Evolutionary conservation across 2,888 invertebrate genomes (phyloP).

Genomic region (Dexiosoma caninum): DNA sequence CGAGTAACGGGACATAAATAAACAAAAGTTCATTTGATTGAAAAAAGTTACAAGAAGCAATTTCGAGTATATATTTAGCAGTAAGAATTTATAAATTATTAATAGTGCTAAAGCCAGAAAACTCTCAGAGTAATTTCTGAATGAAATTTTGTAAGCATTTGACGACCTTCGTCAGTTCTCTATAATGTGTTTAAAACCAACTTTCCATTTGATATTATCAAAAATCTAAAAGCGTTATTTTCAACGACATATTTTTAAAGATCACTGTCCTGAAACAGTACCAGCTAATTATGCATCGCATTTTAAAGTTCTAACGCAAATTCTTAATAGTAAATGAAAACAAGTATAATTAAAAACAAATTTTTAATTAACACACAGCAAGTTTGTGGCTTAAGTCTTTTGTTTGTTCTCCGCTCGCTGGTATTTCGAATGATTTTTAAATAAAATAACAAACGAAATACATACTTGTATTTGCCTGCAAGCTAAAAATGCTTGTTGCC

Average conservation of each 20-base stretch:
- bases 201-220: too few species aligned
- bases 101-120: too few species aligned
- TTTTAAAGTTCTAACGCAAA: background rate
- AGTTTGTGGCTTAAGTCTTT: slow-evolving; percentile 51
- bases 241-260: background rate
- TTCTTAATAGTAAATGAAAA: background rate
- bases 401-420: slow-evolving; percentile 19
- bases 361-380: background rate
- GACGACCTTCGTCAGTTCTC: background rate
- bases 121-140: too few species aligned
- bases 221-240: too few species aligned
- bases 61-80: too few species aligned
- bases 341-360: background rate
- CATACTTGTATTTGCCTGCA: slow-evolving; percentile 37
- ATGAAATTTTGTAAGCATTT: background rate
- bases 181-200: background rate
- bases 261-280: background rate
- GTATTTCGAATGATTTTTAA: slow-evolving; percentile 21
- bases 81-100: too few species aligned
- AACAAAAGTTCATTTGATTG: too few species aligned
- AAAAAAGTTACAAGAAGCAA: too few species aligned
- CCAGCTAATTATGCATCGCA: background rate
- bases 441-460: background rate
- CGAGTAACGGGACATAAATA: too few species aligned
- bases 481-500: slow-evolving; percentile 49